phyloP scores from a whole-genome alignment of 2,113 vertebrate species.

The Lophochroa leadbeateri region DNA sequence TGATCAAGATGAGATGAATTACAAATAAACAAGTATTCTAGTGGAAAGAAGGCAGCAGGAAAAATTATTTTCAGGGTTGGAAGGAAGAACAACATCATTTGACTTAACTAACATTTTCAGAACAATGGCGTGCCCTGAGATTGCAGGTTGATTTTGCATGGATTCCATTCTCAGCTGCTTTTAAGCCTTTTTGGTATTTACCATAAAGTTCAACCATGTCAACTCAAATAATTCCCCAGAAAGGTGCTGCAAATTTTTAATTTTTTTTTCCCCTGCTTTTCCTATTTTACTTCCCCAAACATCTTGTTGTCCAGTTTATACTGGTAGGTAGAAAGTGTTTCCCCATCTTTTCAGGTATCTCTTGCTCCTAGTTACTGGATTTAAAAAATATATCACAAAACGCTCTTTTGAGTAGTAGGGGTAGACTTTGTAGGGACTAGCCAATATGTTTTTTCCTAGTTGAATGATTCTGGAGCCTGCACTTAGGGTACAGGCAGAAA shows the following conservation, averaged over 20 bases:
- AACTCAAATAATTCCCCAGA: neutral
- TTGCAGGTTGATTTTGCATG: neutral
- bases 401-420: neutral
- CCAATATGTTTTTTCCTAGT: neutral
- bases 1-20: neutral
- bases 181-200: neutral
- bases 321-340: neutral
- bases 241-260: neutral
- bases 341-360: neutral
- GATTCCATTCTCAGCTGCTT: neutral
- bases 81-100: neutral
- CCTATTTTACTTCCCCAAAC: neutral
- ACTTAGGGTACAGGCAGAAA: neutral
- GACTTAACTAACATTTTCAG: neutral
- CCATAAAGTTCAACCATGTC: neutral
- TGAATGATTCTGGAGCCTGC: neutral
- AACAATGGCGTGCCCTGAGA: neutral
- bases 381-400: neutral
- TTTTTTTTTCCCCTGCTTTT: neutral
- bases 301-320: neutral
- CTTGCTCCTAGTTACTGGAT: rapidly evolving
- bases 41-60: neutral
- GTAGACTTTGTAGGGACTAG: neutral
- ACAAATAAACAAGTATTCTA: neutral
- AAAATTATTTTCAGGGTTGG: neutral